Percentiles rank a stretch among this genome's conserved stretches.
These are phyloP conservation scores for Hiodon tergisus DNA, from an alignment of 2,113 vertebrate species.

Conservation along the genomic window DNA sequence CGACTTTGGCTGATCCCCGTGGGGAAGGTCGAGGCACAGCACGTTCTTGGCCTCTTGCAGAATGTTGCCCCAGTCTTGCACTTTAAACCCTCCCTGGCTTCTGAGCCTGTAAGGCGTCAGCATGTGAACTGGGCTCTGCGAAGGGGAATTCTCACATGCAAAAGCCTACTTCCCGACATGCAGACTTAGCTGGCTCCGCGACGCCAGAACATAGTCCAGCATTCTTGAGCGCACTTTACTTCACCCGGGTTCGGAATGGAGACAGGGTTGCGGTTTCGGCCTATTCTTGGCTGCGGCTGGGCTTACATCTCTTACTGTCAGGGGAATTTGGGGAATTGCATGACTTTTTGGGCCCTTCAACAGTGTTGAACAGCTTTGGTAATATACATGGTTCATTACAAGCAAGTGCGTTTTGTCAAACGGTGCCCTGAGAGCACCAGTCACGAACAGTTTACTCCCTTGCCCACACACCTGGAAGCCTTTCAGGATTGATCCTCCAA, in stretches of 20 bases:
- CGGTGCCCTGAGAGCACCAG: no score
- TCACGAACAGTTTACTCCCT: no score
- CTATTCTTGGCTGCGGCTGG: not conserved
- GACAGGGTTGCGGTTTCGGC: not conserved
- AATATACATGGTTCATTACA: not conserved
- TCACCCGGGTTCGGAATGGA: not conserved
- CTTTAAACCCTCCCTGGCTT: no score
- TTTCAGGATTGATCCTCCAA: not conserved
- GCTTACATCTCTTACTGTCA: not conserved
- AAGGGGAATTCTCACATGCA: not conserved
- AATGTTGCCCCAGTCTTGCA: not conserved
- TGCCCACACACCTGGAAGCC: no score
- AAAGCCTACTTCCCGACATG: not conserved
- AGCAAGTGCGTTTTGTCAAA: no score
- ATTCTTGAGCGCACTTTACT: not conserved
- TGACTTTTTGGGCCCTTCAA: not conserved
- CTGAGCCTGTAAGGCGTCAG: not conserved
- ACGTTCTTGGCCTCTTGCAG: not conserved
- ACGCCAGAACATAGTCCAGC: not conserved
- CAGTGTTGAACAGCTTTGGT: not conserved
- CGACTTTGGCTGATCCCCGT: conserved; percentile 25
- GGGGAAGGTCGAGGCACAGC: not conserved
- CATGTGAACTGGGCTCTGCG: not conserved
- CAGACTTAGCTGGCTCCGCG: no score
- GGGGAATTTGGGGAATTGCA: not conserved